A percentile compares a stretch with the other conserved stretches of the same genome.
Conservation (phyloP, 2,888 invertebrate genomes). For the Trissolcus japonicus region DNA sequence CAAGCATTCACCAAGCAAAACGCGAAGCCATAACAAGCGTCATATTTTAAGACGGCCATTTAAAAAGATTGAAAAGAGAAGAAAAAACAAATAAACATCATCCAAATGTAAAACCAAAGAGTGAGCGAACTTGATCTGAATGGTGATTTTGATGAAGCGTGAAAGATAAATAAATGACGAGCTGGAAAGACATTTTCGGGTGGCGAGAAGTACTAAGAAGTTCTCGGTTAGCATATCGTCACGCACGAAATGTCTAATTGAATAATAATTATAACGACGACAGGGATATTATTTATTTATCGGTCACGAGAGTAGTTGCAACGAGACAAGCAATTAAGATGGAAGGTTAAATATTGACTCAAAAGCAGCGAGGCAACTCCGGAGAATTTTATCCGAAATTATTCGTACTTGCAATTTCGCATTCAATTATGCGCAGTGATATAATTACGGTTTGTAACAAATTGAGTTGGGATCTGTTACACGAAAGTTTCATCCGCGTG, state of each 20-base stretch:
- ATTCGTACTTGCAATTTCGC: slow-evolving; percentile 28
- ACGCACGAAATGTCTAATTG: slow-evolving; percentile 12
- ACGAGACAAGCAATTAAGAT: slow-evolving; percentile 9
- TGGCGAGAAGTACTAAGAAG: slow-evolving; percentile 12
- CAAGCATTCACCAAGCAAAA: slow-evolving; percentile 67
- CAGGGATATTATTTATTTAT: slow-evolving; percentile 16
- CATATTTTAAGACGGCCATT: slow-evolving; percentile 35
- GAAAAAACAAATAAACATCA: background rate
- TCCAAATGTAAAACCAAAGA: slow-evolving; percentile 3
- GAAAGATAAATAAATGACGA: slow-evolving; percentile 35
- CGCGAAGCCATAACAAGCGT: slow-evolving; percentile 57
- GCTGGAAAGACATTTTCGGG: slow-evolving; percentile 10
- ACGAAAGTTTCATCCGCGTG: slow-evolving; percentile 40
- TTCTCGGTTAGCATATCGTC: slow-evolving; percentile 21
- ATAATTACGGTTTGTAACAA: slow-evolving; percentile 33
- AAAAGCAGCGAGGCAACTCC: background rate
- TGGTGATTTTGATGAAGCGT: slow-evolving; percentile 32
- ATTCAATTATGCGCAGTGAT: slow-evolving; percentile 34
- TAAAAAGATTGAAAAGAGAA: background rate
- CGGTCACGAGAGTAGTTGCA: slow-evolving; percentile 8
- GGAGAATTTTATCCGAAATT: slow-evolving; percentile 3
- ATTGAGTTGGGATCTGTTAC: slow-evolving; percentile 42
- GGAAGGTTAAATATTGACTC: slow-evolving; percentile 2
- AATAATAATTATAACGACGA: slow-evolving; percentile 16
- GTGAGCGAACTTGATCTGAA: slow-evolving; percentile 25